Conservation (phyloP, 2,888 invertebrate genomes). For the Salpingus planirostris region DNA sequence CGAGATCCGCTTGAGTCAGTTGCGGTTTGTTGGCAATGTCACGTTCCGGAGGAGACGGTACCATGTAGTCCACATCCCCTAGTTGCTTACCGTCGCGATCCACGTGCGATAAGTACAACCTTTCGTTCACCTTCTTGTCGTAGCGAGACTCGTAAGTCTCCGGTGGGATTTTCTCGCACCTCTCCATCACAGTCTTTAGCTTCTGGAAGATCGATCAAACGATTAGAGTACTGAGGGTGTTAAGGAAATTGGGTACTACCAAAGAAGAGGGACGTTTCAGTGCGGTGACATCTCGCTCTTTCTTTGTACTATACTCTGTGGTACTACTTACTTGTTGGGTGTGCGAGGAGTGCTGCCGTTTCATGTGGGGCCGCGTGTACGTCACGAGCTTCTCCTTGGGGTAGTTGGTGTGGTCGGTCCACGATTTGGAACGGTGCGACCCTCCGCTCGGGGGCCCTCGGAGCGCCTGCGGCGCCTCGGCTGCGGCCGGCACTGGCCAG, state of each 20-base stretch:
- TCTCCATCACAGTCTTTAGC: conserved; percentile 62
- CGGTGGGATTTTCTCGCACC: conserved; percentile 53
- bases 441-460: conserved; percentile 44
- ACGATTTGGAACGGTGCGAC: conserved; percentile 58
- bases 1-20: conserved; percentile 58
- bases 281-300: too few relatives aligned
- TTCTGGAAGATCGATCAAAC: conserved; percentile 38
- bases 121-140: conserved; percentile 39
- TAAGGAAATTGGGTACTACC: too few relatives aligned
- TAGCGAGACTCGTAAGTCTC: conserved; percentile 48
- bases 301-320: conserved; percentile 3
- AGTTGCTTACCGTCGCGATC: conserved; percentile 55
- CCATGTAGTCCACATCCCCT: conserved; percentile 56
- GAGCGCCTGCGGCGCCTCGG: conserved; percentile 44
- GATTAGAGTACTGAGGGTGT: too few relatives aligned
- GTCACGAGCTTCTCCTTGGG: conserved; percentile 57
- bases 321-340: conserved; percentile 49
- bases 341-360: conserved; percentile 49
- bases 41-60: conserved; percentile 62
- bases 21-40: conserved; percentile 43
- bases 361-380: conserved; percentile 56
- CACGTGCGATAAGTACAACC: conserved; percentile 46
- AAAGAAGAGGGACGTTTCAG: too few relatives aligned
- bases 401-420: conserved; percentile 63
- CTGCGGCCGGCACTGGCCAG: conserved; percentile 59